Evolutionary conservation across 92 coral and sea anemone species (phyloP), one percentile per base, ranked within the genome.

Genomic region (Porites rus): DNA sequence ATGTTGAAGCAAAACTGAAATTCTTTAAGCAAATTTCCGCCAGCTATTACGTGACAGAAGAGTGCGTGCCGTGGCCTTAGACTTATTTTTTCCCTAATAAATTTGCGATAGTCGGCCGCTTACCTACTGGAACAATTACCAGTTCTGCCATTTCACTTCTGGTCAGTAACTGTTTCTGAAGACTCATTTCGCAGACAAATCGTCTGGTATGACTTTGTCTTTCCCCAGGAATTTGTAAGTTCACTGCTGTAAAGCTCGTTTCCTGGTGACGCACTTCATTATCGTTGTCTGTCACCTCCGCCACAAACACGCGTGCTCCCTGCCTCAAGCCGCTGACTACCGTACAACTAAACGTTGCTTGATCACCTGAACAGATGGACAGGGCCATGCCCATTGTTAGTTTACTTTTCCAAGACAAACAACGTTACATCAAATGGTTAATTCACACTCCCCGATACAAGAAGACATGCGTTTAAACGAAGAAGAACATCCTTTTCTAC

Each of bases 341-440:
- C 0, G 61, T 74, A n/a, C 78, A 74, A n/a, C 20, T 52, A 51
- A 74, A 74, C 63, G 78, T 52, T 74, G 78, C 63, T 56, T 74
- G 78, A 11, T 74, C 62, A 53, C 78, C 78, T 74, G 63, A 74
- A 74, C 38, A 31, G 38, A 74, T 6, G 38, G 50, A 62, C 7
- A 18, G 65, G 60, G 2, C 60, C 38, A 31, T 31, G 38, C 38
- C 10, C 60, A 1, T 54, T 10, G 60, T 13, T 54, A 9, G 10
- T 9, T 54, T 9, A 54, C 60, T 54, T 54, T 54, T 54, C 60
- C 60, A 54, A 31, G 38, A 31, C 38, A 31, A 31, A 31, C 38
- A 31, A 31, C 38, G 38, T 31, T 31, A 31, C 38, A 31, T 31
- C 38, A 31, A 31, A 3, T 31, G 38, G 38, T 31, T 31, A 31